A percentile compares a stretch with the other conserved stretches of the same genome.
phyloP scores from a whole-genome alignment of 2,888 invertebrate genomes.

The Iphiclides podalirius region DNA sequence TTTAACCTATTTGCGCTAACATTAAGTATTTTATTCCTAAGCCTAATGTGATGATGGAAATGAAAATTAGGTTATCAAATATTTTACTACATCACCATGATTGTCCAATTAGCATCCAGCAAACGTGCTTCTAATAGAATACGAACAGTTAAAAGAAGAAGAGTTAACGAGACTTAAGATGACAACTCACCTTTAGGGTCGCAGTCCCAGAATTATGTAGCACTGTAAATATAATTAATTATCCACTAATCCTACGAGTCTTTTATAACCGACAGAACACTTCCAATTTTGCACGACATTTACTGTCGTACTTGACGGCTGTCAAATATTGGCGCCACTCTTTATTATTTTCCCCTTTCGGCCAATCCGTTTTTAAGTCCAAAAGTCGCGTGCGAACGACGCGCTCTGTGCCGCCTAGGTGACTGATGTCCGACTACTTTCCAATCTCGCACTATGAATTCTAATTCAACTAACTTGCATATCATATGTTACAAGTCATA shows the following conservation, averaged over 20 bases:
- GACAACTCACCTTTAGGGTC: background rate
- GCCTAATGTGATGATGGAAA: too few relatives aligned
- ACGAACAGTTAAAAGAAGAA: too few relatives aligned
- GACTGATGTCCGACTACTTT: constrained; percentile 12
- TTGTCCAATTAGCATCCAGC: background rate
- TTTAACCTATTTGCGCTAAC: too few relatives aligned
- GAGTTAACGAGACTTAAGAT: too few relatives aligned
- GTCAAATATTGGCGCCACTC: constrained; percentile 45
- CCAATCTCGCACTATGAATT: constrained; percentile 8
- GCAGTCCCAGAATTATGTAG: background rate
- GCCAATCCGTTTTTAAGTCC: constrained; percentile 29
- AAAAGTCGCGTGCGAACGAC: constrained; percentile 4
- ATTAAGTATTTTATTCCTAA: too few relatives aligned
- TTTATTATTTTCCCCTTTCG: constrained; percentile 27
- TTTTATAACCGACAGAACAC: background rate
- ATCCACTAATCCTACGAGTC: background rate
- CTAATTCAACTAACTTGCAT: constrained; percentile 4
- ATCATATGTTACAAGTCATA: background rate
- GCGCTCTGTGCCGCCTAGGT: constrained; percentile 11
- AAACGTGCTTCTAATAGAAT: background rate
- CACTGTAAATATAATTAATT: background rate
- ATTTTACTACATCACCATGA: too few relatives aligned
- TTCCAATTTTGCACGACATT: constrained; percentile 3
- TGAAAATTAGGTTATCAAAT: too few relatives aligned
- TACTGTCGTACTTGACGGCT: constrained; percentile 39